These are phyloP conservation scores for Propithecus deckenii DNA, from an alignment of 2,797 vertebrate genomes.

Conservation along the genomic window DNA sequence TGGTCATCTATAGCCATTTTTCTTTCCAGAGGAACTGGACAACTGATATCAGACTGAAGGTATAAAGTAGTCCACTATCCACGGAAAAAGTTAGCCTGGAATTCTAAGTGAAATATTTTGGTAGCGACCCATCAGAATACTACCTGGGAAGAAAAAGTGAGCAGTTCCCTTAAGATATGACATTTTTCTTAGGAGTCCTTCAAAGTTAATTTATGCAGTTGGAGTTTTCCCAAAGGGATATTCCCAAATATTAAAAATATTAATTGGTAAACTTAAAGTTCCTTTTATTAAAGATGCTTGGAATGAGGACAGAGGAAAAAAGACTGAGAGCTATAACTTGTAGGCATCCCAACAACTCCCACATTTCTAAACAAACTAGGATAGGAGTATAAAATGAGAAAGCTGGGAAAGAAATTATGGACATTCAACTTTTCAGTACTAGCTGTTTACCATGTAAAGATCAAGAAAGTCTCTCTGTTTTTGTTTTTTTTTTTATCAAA, in stretches of 20 bases:
- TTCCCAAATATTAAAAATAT: background rate
- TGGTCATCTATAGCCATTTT: background rate
- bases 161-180: background rate
- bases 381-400: background rate
- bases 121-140: background rate
- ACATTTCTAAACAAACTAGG: background rate
- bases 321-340: background rate
- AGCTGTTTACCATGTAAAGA: background rate
- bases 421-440: background rate
- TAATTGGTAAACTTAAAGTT: background rate
- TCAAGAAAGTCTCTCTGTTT: background rate
- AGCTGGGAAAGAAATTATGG: background rate
- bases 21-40: background rate
- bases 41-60: background rate
- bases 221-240: background rate
- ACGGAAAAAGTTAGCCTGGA: background rate
- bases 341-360: background rate
- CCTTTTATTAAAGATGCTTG: background rate
- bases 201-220: background rate
- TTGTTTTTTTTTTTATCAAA: background rate
- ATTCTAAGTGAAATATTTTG: background rate
- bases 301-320: background rate
- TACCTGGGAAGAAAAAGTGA: background rate
- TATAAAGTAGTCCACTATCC: background rate
- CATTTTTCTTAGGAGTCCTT: background rate